Base-by-base conservation (phyloP, 2,888 invertebrate species). In the Ectemnius lituratus region DNA sequence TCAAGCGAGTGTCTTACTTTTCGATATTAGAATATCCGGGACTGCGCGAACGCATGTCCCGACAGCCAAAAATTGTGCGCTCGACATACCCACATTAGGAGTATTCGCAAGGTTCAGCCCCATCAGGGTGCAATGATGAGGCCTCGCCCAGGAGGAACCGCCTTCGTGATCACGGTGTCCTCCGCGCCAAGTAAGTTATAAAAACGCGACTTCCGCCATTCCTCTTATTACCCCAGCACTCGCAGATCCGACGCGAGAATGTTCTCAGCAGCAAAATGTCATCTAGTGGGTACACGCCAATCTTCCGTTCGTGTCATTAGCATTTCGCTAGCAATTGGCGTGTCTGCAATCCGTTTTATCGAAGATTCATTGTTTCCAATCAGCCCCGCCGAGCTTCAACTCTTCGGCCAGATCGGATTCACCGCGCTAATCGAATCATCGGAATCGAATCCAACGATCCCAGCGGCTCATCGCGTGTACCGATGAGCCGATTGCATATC, bases 121-220 rank as follows among this genome's bases (percentile, higher is more conserved):
- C 87, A 87, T 92, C 94, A 89, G 0, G 46, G 94, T 95, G 94
- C 95, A 94, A 94, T 94, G 94, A 91, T 91, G 89, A 93, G 93
- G 91, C 93, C 94, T 94, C 89, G 89, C 91, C 93, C 90, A 93
- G 89, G 92, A 92, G 93, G 93, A 93, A 92, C 93, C 93, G 93
- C 93, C 93, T 93, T 90, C 91, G 0, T 94, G 95, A 95, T 95
- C 94, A 93, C 93, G 93, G 93, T 94, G 91, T 91, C 93, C 94
- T 93, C 94, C 94, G 92, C 94, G 94, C 94, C 93, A 94, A 94
- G 94, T 94, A 94, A 95, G 94, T 93, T 90, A 89, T 90, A 77
- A 75, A 58, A 4, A 16, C 2, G 20, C 11, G 14, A 1, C 46
- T 20, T 18, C 14, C 6, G 20, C 27, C 6, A 6, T 47, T 45